Base-by-base conservation (phyloP, 1,140 invertebrate genomes). In the Drosophila watanabei region DNA sequence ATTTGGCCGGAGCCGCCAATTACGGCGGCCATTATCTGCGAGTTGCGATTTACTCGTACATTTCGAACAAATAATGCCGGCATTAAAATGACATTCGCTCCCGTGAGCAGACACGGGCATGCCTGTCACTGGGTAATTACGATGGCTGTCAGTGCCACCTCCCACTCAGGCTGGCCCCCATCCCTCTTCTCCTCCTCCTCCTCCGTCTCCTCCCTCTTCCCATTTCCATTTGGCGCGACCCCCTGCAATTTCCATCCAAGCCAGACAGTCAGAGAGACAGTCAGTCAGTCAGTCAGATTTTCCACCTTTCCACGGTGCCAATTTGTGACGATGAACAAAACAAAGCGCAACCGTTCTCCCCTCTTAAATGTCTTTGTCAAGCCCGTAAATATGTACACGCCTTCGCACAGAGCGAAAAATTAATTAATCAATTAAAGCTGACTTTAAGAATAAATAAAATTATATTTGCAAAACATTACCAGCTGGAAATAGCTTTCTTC, bases 1-100 rank as follows among this genome's bases (percentile, higher is more conserved):
- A 89, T 89, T 85, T 71, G 68, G 81, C 64, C 54, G 82, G 68
- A 78, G 72, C 73, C 72, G 63, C 64, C 84, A 83, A 88, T 83
- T 83, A 88, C 86, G 68, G 76, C 73, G 82, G 59, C 57, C 71
- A 86, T 89, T 89, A 89, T 82, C 85, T 90, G 71, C 46, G 48
- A 80, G 79, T 61, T 75, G 82, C 86, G 89, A 89, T 87, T 77
- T 80, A 46, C 57, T 45, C 57, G 78, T 79, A 89, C 82, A 90
- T 71, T 86, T 89, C 75, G 81, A 86, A 90, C 86, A 90, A 90
- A 90, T 86, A 90, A 90, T 79, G 75, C 75, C 87, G 52, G 66
- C 82, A 57, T 57, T 57, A 57, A 79, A 88, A 71, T 88, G 73
- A 61, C 84, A 62, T 49, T 85, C 52, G 68, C 61, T 75, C 61